Evolutionary conservation across 2,797 vertebrate species (phyloP).

Genomic region (Syncerus caffer): DNA sequence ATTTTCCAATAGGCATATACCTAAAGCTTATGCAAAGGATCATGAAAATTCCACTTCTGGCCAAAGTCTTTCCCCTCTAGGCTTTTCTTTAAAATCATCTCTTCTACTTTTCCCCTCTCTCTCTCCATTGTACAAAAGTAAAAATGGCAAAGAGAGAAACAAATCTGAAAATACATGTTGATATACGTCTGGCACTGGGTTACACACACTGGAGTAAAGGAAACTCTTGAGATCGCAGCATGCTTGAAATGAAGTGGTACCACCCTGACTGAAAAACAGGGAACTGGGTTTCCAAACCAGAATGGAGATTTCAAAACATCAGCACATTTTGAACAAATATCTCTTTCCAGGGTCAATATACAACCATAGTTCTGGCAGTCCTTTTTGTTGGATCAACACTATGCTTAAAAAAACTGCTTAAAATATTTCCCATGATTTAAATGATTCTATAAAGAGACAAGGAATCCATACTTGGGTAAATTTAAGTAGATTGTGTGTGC

Average conservation of each 20-base stretch:
- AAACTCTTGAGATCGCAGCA: background rate
- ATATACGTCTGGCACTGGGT: background rate
- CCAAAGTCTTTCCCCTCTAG: background rate
- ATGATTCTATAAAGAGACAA: background rate
- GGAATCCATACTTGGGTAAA: background rate
- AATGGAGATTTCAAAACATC: background rate
- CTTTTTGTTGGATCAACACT: background rate
- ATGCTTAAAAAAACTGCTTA: background rate
- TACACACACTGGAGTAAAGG: background rate
- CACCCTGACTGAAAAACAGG: background rate
- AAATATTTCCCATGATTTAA: background rate
- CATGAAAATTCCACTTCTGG: background rate
- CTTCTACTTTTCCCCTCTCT: background rate
- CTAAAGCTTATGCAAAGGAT: background rate
- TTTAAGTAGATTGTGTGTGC: background rate
- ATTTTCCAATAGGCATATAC: background rate
- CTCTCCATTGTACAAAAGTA: background rate
- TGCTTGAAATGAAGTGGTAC: background rate
- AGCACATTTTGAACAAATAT: background rate
- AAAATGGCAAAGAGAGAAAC: background rate
- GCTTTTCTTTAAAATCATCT: background rate
- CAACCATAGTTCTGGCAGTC: background rate
- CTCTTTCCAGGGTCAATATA: conserved; percentile 3
- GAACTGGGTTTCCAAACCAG: background rate
- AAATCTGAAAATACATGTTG: background rate